Base-by-base conservation (phyloP, 1,140 invertebrate genomes). In the Medauroidea extradentata region DNA sequence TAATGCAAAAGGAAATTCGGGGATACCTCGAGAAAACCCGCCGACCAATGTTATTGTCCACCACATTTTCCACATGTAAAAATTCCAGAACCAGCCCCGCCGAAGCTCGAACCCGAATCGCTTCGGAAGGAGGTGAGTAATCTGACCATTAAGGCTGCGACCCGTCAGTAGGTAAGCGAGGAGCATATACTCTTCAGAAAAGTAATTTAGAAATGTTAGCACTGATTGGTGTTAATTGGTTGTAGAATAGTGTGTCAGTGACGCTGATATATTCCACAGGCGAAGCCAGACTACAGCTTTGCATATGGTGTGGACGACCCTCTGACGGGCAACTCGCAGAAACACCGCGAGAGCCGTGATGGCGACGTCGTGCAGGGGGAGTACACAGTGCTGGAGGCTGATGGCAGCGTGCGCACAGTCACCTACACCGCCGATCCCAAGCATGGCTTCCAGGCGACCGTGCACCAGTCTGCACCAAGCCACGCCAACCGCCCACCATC, bases 401-500 rank as follows among this genome's bases (percentile, higher is more conserved):
- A 71, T 34, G 67, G 67, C 48, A 55, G 52, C 34, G 62, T 63
- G 5, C 44, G 65, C 24, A 54, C 51, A 4, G 64, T 67, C 25
- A 53, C 44, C 11, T 67, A 65, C 62, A 62, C 65, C 9, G 64
- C 65, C 19, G 68, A 71, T 38, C 49, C 59, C 14, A 18, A 53
- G 13, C 58, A 63, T 16, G 69, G 67, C 13, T 71, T 71, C 63
- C 63, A 66, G n/a, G 69, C 68, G 5, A 49, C 29, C 19, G 66
- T 71, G 3, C 19, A 60, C 38, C 29, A 34, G 29, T 7, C 29
- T 4, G 29, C 29, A 11, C 29, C 29, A 4, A 11, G 29, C 11
- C 29, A 34, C 5, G 29, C 29, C 29, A 34, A 11, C 29, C 4
- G 29, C 5, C 29, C 29, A 4, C n/a, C 29, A 34, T 4, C 5